These are phyloP conservation scores for Bombus turneri DNA, from an alignment of 1,140 invertebrate genomes.

Conservation along the genomic window DNA sequence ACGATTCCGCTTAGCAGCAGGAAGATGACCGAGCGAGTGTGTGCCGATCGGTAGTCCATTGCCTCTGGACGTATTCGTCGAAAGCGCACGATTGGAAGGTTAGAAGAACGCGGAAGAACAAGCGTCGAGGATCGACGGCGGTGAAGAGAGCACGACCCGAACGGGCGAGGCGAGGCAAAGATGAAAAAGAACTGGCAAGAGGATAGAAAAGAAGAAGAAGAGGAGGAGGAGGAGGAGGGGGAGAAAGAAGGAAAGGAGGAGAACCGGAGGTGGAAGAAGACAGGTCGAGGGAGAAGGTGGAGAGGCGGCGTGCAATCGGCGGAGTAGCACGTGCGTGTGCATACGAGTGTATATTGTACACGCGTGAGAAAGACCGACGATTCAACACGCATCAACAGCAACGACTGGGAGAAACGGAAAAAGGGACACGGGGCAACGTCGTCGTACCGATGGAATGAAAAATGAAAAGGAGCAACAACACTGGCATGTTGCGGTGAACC, in stretches of 20 bases:
- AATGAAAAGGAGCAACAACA: slow-evolving; percentile 46
- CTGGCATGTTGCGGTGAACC: slow-evolving; percentile 48
- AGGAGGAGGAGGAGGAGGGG: not conserved
- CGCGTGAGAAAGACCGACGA: slow-evolving; percentile 53
- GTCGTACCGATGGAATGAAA: slow-evolving; percentile 52
- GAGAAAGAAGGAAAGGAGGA: not conserved
- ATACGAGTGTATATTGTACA: slow-evolving; percentile 4
- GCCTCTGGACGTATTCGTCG: slow-evolving; percentile 43
- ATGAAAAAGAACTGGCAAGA: slow-evolving; percentile 37
- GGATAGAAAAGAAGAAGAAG: slow-evolving; percentile 39
- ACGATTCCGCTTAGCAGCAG: slow-evolving; percentile 29
- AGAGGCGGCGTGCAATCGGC: not conserved
- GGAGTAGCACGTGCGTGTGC: slow-evolving; percentile 48
- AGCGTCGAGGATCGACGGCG: slow-evolving; percentile 3
- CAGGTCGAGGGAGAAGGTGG: not conserved
- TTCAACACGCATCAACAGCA: slow-evolving; percentile 25
- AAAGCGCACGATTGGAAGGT: slow-evolving; percentile 30
- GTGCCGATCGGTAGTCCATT: slow-evolving; percentile 34
- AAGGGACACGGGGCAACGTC: slow-evolving; percentile 32
- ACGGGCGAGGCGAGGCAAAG: slow-evolving; percentile 20
- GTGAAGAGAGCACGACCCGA: slow-evolving; percentile 19
- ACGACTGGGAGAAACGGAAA: not conserved
- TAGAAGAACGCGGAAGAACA: slow-evolving; percentile 64
- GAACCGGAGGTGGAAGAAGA: slow-evolving; percentile 27
- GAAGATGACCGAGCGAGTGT: not conserved